Percentiles rank a stretch among this genome's conserved stretches.
These are phyloP conservation scores for Trichopoda pennipes DNA, from an alignment of 2,888 invertebrate genomes.

Conservation along the genomic window DNA sequence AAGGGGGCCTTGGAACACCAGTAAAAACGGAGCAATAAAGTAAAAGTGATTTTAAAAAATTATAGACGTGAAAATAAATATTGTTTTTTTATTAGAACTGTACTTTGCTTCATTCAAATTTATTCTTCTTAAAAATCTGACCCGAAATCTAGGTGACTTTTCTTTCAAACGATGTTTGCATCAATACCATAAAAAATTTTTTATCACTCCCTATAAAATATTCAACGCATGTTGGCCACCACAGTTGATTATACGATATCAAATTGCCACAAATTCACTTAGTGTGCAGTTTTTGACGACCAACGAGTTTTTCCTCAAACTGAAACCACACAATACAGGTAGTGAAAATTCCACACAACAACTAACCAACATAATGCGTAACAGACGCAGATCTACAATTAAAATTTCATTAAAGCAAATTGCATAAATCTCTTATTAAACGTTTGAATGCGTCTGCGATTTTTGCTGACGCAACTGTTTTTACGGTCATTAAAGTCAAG, in stretches of 20 bases:
- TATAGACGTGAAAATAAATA: no score
- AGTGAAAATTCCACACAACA: conserved; percentile 15
- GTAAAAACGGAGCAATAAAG: neutral
- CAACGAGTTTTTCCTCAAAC: conserved; percentile 35
- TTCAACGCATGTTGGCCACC: conserved; percentile 3
- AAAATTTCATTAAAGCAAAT: conserved; percentile 60
- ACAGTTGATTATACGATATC: conserved; percentile 8
- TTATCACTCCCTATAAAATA: neutral
- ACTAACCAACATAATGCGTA: conserved; percentile 51
- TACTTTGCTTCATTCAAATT: no score
- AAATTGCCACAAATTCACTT: conserved; percentile 2
- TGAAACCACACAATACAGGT: conserved; percentile 36
- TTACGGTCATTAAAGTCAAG: conserved; percentile 40
- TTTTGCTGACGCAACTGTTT: conserved; percentile 9
- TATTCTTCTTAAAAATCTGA: no score
- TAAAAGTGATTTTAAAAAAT: no score
- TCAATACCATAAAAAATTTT: neutral
- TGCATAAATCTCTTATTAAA: conserved; percentile 40
- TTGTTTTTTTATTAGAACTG: no score
- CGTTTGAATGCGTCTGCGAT: conserved; percentile 56
- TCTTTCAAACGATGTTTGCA: neutral
- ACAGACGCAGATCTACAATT: conserved; percentile 60
- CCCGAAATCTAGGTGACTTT: neutral
- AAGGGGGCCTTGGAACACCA: neutral
- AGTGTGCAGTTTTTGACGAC: conserved; percentile 13